These are phyloP conservation scores for Heliangelus exortis DNA, from an alignment of 2,797 vertebrate species.

Conservation along the genomic window DNA sequence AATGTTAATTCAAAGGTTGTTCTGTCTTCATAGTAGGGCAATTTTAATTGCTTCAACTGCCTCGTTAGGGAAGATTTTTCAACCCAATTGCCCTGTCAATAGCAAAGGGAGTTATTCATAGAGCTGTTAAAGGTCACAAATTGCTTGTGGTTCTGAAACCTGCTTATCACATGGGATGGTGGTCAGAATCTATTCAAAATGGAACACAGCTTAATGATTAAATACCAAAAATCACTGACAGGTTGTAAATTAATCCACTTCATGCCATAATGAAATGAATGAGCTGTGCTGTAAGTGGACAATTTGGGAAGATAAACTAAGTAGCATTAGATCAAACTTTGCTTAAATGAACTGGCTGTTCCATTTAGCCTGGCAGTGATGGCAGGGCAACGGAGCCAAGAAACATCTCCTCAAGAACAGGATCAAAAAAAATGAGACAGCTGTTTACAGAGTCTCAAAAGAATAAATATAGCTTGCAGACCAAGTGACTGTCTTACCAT, in stretches of 20 bases:
- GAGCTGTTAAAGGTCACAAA: slow-evolving; percentile 41
- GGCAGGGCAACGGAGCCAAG: slow-evolving; percentile 1
- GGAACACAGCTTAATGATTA: neutral
- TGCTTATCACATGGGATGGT: neutral
- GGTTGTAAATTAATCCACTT: neutral
- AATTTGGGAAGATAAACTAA: neutral
- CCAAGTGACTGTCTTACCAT: slow-evolving; percentile 83
- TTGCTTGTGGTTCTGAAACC: slow-evolving; percentile 3
- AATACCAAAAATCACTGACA: neutral
- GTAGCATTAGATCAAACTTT: neutral
- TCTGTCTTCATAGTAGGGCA: neutral
- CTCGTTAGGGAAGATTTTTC: slow-evolving; percentile 19
- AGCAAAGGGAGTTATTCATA: slow-evolving; percentile 17
- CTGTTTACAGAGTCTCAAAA: neutral
- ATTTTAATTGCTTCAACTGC: slow-evolving; percentile 41
- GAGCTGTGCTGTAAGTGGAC: neutral
- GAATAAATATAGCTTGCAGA: neutral
- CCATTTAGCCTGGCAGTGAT: neutral
- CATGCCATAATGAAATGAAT: neutral
- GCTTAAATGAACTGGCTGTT: neutral
- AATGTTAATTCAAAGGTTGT: slow-evolving; percentile 33
- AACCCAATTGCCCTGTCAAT: neutral
- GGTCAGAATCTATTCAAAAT: neutral
- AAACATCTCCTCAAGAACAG: neutral
- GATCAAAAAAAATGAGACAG: neutral